phyloP scores from a whole-genome alignment of 2,888 invertebrate genomes.

The Caenorhabditis auriculariae region DNA sequence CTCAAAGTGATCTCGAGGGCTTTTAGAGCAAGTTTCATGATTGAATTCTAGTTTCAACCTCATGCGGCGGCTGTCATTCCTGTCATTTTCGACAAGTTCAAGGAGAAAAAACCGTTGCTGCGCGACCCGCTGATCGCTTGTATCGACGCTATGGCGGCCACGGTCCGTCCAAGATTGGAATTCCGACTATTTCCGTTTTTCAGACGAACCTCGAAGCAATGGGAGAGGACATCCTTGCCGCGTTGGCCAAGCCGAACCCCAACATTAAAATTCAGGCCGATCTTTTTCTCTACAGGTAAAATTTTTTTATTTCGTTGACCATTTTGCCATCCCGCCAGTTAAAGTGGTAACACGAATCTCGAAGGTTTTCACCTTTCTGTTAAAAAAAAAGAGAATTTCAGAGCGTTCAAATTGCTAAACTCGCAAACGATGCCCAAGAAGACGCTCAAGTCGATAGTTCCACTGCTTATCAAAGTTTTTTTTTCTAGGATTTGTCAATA shows the following conservation, averaged over 20 bases:
- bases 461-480: slow-evolving; percentile 49
- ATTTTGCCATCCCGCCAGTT: too few species aligned
- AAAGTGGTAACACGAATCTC: too few species aligned
- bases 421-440: slow-evolving; percentile 66
- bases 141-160: slow-evolving; percentile 82
- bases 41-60: slow-evolving; percentile 13
- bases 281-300: slow-evolving; percentile 45
- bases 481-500: background rate
- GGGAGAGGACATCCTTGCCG: slow-evolving; percentile 79
- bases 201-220: slow-evolving; percentile 69
- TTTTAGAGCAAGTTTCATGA: slow-evolving; percentile 10
- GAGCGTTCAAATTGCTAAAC: slow-evolving; percentile 31
- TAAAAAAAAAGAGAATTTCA: too few species aligned
- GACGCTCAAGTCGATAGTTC: slow-evolving; percentile 65
- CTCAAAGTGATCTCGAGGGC: slow-evolving; percentile 82
- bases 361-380: too few species aligned
- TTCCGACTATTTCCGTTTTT: background rate
- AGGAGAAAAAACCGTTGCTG: slow-evolving; percentile 91
- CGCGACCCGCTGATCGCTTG: slow-evolving; percentile 84
- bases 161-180: slow-evolving; percentile 68
- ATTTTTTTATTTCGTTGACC: too few species aligned
- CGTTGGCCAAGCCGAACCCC: slow-evolving; percentile 72
- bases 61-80: slow-evolving; percentile 56
- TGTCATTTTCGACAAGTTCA: slow-evolving; percentile 88
- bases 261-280: slow-evolving; percentile 65